Evolutionary conservation across 2,797 vertebrate species (phyloP).

Genomic region (Leucoraja ocellata): DNA sequence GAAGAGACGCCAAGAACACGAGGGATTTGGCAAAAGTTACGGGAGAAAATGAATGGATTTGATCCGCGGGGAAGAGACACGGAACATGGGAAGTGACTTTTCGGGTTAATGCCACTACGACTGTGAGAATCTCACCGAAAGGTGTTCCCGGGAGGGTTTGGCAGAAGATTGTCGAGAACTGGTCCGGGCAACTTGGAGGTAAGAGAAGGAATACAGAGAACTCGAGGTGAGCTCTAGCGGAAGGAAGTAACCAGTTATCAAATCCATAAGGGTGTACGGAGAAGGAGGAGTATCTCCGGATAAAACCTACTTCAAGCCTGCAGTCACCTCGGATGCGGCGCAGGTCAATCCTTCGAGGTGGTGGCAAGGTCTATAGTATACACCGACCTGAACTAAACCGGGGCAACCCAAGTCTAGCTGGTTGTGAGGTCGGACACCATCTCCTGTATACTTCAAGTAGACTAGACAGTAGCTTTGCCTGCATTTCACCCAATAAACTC

Average conservation of each 20-base stretch:
- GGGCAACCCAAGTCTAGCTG: neutral
- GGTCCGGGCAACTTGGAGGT: neutral
- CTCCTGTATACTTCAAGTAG: neutral
- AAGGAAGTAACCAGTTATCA: neutral
- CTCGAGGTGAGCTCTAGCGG: too few species aligned
- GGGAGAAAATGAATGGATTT: neutral
- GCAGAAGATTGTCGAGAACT: neutral
- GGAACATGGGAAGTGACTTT: neutral
- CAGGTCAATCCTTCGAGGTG: neutral
- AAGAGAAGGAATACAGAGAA: too few species aligned
- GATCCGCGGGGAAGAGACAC: neutral
- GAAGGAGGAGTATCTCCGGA: neutral
- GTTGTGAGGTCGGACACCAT: neutral
- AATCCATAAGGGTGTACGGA: neutral
- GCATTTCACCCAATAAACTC: neutral
- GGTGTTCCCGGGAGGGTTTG: neutral
- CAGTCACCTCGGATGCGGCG: neutral
- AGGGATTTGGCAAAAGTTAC: too few species aligned
- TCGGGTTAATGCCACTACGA: neutral
- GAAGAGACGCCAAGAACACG: neutral
- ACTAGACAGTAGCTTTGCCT: neutral
- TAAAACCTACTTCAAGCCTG: neutral
- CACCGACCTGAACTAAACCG: neutral
- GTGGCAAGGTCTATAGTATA: neutral
- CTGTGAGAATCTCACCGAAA: neutral